Percentiles rank a stretch among this genome's conserved stretches.
Conservation (phyloP, 2,113 vertebrate species). For the Sitta europaea region DNA sequence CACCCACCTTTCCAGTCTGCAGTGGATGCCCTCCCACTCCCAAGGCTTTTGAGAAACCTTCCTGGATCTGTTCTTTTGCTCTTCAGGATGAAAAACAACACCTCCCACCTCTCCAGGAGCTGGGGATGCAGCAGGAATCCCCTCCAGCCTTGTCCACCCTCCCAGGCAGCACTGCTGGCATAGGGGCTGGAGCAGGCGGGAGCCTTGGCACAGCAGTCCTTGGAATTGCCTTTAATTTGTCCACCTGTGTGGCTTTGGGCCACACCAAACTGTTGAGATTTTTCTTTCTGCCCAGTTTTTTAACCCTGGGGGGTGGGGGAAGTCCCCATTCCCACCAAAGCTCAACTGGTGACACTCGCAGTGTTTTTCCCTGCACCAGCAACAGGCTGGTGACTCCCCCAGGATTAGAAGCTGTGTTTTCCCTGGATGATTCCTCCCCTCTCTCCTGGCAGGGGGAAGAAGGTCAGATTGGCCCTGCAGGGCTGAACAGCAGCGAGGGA, state of each 20-base stretch:
- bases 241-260: not conserved
- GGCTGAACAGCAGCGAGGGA: slow-evolving; percentile 76
- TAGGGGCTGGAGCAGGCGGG: not conserved
- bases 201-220: not conserved
- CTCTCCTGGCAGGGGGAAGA: slow-evolving; percentile 75
- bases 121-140: not conserved
- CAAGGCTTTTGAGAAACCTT: not conserved
- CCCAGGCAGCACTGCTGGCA: accelerated
- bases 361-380: not conserved
- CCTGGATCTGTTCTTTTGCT: not conserved
- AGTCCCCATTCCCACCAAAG: not conserved
- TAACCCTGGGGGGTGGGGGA: accelerated
- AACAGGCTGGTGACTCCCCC: not conserved
- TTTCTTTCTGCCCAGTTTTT: not conserved
- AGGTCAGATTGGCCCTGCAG: slow-evolving; percentile 76
- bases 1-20: not conserved
- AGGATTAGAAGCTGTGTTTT: not conserved
- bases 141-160: not conserved
- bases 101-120: not conserved
- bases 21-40: not conserved
- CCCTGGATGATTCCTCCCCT: not conserved
- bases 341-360: accelerated
- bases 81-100: not conserved
- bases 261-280: accelerated
- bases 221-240: not conserved